phyloP scores from a whole-genome alignment of 2,888 invertebrate genomes.

The Alsophila aescularia region DNA sequence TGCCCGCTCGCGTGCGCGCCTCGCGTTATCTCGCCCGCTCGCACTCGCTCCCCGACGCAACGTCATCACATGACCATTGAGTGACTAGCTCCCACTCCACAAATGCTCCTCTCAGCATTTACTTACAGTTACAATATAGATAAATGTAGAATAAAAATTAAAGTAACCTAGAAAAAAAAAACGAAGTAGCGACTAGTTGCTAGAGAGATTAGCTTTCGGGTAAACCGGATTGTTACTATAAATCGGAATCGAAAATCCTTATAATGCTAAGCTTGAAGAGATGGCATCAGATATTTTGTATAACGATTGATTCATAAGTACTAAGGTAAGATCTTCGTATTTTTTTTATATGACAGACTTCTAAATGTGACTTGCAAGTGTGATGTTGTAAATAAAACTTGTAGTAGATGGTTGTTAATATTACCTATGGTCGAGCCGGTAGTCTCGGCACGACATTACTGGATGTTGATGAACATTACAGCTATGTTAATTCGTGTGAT shows the following conservation, averaged over 20 bases:
- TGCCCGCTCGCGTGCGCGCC: conserved; percentile 15
- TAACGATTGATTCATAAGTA: conserved; percentile 75
- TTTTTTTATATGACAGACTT: conserved; percentile 80
- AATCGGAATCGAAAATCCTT: conserved; percentile 58
- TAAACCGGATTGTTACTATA: conserved; percentile 49
- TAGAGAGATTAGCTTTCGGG: conserved; percentile 64
- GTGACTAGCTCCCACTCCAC: conserved; percentile 50
- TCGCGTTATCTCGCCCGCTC: conserved; percentile 34
- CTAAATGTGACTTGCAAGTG: conserved; percentile 81
- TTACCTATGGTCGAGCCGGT: conserved; percentile 45
- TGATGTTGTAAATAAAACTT: conserved; percentile 74
- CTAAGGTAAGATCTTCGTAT: conserved; percentile 73
- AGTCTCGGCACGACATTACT: conserved; percentile 50
- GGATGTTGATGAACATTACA: conserved; percentile 50
- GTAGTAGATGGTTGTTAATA: conserved; percentile 56
- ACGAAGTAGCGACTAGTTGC: conserved; percentile 69
- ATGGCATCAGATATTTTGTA: conserved; percentile 79
- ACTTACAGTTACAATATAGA: conserved; percentile 70
- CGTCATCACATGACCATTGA: conserved; percentile 33
- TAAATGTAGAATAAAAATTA: conserved; percentile 59
- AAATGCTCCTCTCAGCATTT: conserved; percentile 74
- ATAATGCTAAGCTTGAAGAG: conserved; percentile 70
- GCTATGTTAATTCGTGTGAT: conserved; percentile 66
- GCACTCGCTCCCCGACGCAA: conserved; percentile 41
- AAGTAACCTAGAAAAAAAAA: conserved; percentile 61